Evolutionary conservation across 2,797 vertebrate species (phyloP).

Genomic region (Intellagama lesueurii): DNA sequence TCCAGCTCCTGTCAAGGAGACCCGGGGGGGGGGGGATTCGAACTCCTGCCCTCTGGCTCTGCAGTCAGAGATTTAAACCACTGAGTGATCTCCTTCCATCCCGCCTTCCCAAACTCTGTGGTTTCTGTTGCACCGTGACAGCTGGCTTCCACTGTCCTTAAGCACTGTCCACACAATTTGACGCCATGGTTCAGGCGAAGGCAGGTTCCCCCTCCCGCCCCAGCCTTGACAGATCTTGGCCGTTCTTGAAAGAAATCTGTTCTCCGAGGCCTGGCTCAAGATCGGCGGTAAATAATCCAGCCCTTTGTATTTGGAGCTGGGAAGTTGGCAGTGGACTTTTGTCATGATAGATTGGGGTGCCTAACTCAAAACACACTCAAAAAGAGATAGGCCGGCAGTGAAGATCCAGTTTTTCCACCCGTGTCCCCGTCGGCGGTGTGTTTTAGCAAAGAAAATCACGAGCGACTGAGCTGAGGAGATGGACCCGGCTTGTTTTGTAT

Average conservation of each 20-base stretch:
- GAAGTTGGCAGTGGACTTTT: not conserved
- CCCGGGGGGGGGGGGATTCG: too few relatives aligned
- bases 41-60: too few relatives aligned
- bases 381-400: not conserved
- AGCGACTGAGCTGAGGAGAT: not conserved
- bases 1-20: too few relatives aligned
- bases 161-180: not conserved
- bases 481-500: too few relatives aligned
- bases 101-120: not conserved
- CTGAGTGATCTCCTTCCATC: not conserved
- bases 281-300: not conserved
- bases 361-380: not conserved
- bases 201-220: not conserved
- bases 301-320: constrained; percentile 1
- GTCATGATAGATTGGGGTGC: not conserved
- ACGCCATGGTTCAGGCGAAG: not conserved
- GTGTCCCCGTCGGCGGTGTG: not conserved
- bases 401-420: not conserved
- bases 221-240: constrained; percentile 16
- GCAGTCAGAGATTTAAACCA: too few relatives aligned
- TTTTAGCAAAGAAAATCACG: not conserved
- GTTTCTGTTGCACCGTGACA: not conserved
- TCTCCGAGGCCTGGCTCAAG: not conserved
- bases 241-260: not conserved
- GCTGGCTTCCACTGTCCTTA: not conserved